Conservation (phyloP, 2,113 vertebrate species). For the Cynoglossus semilaevis region DNA sequence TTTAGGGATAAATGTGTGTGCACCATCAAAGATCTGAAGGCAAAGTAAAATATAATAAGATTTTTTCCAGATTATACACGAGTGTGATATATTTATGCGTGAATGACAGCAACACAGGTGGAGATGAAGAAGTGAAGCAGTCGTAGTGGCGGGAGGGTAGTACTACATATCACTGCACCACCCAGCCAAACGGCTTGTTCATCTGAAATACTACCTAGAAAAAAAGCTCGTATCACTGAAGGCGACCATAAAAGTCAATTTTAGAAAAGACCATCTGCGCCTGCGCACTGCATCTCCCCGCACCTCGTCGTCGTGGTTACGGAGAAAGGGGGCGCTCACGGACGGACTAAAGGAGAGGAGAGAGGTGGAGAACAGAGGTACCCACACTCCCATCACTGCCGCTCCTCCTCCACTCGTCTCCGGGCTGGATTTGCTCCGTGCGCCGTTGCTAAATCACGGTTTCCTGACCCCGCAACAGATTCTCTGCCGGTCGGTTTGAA, state of each 20-base stretch:
- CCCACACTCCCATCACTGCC: conserved; percentile 57
- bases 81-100: no score
- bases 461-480: not conserved
- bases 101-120: no score
- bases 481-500: conserved; percentile 14
- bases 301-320: conserved; percentile 74
- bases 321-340: conserved; percentile 33
- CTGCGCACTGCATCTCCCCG: conserved; percentile 76
- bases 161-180: no score
- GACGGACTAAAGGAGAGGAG: conserved; percentile 33
- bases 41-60: no score
- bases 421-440: conserved; percentile 19
- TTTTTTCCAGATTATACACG: no score
- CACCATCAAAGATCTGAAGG: no score
- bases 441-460: not conserved
- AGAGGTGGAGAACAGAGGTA: conserved; percentile 65
- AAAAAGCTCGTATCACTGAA: conserved; percentile 15
- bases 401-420: conserved; percentile 15
- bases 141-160: no score
- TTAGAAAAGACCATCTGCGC: conserved; percentile 49
- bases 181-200: no score
- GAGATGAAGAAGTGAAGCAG: no score
- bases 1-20: no score
- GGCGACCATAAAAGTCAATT: conserved; percentile 35
- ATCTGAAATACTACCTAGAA: conserved; percentile 19